A percentile compares a stretch with the other conserved stretches of the same genome.
Evolutionary conservation across 1,140 invertebrate species (phyloP).

Genomic region (Drosophila tristis): DNA sequence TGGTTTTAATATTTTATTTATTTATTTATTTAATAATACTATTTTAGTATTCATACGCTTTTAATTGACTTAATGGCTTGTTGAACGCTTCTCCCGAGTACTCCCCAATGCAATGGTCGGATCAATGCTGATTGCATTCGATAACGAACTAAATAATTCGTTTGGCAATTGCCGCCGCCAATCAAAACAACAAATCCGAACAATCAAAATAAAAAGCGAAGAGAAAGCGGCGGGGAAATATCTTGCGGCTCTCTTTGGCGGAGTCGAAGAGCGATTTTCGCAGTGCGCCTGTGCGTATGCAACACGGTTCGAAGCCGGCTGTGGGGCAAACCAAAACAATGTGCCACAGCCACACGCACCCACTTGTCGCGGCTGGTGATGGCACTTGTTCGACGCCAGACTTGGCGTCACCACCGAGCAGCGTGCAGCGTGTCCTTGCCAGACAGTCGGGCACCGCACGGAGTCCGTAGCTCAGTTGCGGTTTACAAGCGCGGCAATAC

Average conservation of each 20-base stretch:
- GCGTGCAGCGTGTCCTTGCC: constrained; percentile 50
- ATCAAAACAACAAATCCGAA: constrained; percentile 10
- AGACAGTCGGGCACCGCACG: constrained; percentile 33
- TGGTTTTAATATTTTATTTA: too few species aligned
- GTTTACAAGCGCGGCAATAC: constrained; percentile 65
- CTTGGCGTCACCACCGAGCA: constrained; percentile 52
- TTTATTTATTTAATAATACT: too few species aligned
- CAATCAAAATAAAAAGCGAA: constrained; percentile 40
- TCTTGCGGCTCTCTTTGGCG: constrained; percentile 31
- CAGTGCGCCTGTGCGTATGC: constrained; percentile 78
- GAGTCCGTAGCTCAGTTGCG: constrained; percentile 68
- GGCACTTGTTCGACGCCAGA: constrained; percentile 62
- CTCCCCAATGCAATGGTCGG: constrained; percentile 6
- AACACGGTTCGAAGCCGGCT: constrained; percentile 70
- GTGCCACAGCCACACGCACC: constrained; percentile 26
- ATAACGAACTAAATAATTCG: constrained; percentile 18
- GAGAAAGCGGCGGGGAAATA: constrained; percentile 32
- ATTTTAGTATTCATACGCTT: too few species aligned
- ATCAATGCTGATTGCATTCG: constrained; percentile 19
- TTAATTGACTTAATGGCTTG: too few species aligned
- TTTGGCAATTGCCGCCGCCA: background rate
- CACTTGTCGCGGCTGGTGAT: background rate
- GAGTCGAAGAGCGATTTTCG: constrained; percentile 49
- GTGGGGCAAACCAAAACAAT: constrained; percentile 72
- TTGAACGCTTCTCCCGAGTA: too few species aligned